A percentile compares a stretch with the other conserved stretches of the same genome.
Conservation (phyloP, 2,888 invertebrate species). For the Phyto melanocephala region DNA sequence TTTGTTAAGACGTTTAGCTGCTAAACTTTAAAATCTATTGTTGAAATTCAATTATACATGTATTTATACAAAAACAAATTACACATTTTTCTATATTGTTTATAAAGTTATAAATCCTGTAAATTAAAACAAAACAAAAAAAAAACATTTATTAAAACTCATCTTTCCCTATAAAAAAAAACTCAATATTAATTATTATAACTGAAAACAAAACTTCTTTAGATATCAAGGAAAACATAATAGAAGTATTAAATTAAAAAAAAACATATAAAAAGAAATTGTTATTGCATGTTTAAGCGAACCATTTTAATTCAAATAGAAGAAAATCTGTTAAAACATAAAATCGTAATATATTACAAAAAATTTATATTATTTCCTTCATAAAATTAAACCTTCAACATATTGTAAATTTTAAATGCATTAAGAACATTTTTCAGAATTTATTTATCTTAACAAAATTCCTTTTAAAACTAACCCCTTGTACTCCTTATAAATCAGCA, state of each 20-base stretch:
- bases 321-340: slow-evolving; percentile 36
- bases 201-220: slow-evolving; percentile 35
- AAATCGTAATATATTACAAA: slow-evolving; percentile 47
- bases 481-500: slow-evolving; percentile 42
- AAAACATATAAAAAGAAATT: slow-evolving; percentile 36
- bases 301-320: slow-evolving; percentile 47
- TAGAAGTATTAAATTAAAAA: background rate
- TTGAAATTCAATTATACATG: background rate
- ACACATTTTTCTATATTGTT: background rate
- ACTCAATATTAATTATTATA: background rate
- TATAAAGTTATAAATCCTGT: background rate
- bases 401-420: slow-evolving; percentile 32
- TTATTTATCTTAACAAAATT: slow-evolving; percentile 21
- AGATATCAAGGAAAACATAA: slow-evolving; percentile 50
- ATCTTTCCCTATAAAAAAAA: background rate
- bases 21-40: background rate
- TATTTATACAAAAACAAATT: background rate
- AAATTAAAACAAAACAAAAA: slow-evolving; percentile 18
- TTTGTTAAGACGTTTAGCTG: background rate
- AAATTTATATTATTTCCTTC: slow-evolving; percentile 38
- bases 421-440: slow-evolving; percentile 41
- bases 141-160: slow-evolving; percentile 18
- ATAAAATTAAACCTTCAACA: slow-evolving; percentile 39
- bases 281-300: slow-evolving; percentile 47
- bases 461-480: slow-evolving; percentile 39